phyloP scores from a whole-genome alignment of 2,113 vertebrate species.

The Alces alces region DNA sequence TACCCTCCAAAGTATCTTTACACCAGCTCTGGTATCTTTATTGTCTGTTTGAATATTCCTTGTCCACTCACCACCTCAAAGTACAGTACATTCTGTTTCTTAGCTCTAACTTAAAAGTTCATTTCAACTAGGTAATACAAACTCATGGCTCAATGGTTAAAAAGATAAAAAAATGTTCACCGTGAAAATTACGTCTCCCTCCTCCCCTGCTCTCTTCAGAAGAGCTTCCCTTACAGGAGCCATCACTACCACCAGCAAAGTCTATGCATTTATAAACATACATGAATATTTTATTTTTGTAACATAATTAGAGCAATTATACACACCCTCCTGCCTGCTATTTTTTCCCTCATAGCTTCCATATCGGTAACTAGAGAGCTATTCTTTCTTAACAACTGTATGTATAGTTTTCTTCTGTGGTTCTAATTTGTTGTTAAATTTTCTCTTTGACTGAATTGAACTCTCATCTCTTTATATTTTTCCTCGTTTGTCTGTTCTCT shows the following conservation, averaged over 20 bases:
- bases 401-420: not conserved
- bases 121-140: not conserved
- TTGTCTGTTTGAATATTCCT: not conserved
- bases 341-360: not conserved
- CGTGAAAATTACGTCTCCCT: not conserved
- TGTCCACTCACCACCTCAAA: not conserved
- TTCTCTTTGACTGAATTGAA: not conserved
- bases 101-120: not conserved
- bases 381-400: not conserved
- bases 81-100: not conserved
- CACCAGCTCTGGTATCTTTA: not conserved
- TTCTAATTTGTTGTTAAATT: slow-evolving; percentile 25
- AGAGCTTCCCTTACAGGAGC: not conserved
- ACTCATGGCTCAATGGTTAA: not conserved
- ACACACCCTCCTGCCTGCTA: not conserved
- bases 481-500: not conserved
- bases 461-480: not conserved
- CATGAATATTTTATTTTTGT: not conserved
- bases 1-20: not conserved
- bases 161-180: not conserved
- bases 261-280: not conserved
- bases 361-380: not conserved
- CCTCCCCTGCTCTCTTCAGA: not conserved
- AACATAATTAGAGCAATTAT: not conserved
- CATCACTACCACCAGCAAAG: not conserved